Conservation (phyloP, 2,888 invertebrate genomes). For the Agonopterix heracliana region DNA sequence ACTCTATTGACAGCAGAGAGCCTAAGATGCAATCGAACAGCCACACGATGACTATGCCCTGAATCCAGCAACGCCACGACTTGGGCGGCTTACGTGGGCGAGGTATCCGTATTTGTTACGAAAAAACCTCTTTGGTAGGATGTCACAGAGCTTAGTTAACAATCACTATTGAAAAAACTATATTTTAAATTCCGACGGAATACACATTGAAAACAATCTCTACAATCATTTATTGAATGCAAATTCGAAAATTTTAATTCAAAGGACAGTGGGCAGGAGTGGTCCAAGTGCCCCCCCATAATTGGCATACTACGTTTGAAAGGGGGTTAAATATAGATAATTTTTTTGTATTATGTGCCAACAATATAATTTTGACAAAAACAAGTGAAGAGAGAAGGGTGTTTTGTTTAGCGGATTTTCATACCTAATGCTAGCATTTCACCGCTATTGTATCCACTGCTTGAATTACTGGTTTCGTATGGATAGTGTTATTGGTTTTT, state of each 20-base stretch:
- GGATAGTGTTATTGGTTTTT: too few relatives aligned
- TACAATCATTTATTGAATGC: neutral
- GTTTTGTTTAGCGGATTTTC: too few relatives aligned
- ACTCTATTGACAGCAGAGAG: neutral
- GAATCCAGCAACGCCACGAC: conserved; percentile 4
- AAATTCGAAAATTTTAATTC: neutral
- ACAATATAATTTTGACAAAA: too few relatives aligned
- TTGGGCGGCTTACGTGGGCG: conserved; percentile 6
- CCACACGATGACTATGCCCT: neutral
- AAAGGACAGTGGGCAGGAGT: neutral
- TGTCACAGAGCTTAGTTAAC: neutral
- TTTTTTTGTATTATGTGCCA: too few relatives aligned
- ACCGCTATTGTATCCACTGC: too few relatives aligned
- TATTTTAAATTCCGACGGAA: neutral
- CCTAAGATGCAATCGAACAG: conserved; percentile 1
- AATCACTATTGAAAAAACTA: neutral
- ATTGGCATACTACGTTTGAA: neutral
- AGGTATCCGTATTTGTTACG: neutral
- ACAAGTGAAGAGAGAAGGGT: too few relatives aligned
- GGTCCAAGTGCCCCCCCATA: neutral
- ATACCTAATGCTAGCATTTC: too few relatives aligned
- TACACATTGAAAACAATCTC: neutral
- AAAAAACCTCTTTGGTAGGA: neutral
- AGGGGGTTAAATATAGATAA: too few relatives aligned
- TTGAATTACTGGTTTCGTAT: too few relatives aligned